These are phyloP conservation scores for Crepidodera aurea DNA, from an alignment of 2,888 invertebrate genomes.

Conservation along the genomic window DNA sequence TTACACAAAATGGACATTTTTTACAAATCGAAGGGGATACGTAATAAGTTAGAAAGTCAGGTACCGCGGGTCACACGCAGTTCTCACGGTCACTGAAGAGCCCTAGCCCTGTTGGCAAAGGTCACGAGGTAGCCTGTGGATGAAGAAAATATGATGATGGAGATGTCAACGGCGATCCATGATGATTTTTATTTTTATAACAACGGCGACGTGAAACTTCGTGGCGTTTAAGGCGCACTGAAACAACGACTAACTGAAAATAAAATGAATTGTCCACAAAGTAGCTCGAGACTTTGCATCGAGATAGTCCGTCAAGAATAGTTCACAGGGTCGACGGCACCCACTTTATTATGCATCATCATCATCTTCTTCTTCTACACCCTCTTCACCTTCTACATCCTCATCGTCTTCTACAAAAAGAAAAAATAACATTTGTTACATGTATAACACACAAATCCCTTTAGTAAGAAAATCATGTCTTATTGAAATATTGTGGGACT, in stretches of 20 bases:
- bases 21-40: constrained; percentile 63
- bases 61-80: constrained; percentile 55
- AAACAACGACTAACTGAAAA: constrained; percentile 25
- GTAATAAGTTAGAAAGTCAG: constrained; percentile 60
- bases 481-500: too few species aligned
- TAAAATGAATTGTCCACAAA: constrained; percentile 50
- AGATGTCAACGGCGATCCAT: constrained; percentile 35
- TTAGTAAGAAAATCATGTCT: too few species aligned
- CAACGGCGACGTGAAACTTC: constrained; percentile 30
- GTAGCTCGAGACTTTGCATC: constrained; percentile 57
- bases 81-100: constrained; percentile 54
- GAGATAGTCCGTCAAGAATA: constrained; percentile 53
- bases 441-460: too few species aligned
- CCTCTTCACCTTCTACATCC: constrained; percentile 60
- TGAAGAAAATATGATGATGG: constrained; percentile 28
- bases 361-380: constrained; percentile 60
- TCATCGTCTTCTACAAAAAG: constrained; percentile 59
- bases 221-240: constrained; percentile 45
- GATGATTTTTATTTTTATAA: constrained; percentile 16
- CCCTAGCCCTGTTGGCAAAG: constrained; percentile 48
- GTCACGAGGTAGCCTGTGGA: constrained; percentile 56
- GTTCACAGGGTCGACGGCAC: constrained; percentile 52
- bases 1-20: constrained; percentile 65
- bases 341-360: constrained; percentile 62
- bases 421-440: too few species aligned